Evolutionary conservation across 2,888 invertebrate genomes (phyloP), one percentile per base, ranked within the genome.

Genomic region (Nebria brevicollis): DNA sequence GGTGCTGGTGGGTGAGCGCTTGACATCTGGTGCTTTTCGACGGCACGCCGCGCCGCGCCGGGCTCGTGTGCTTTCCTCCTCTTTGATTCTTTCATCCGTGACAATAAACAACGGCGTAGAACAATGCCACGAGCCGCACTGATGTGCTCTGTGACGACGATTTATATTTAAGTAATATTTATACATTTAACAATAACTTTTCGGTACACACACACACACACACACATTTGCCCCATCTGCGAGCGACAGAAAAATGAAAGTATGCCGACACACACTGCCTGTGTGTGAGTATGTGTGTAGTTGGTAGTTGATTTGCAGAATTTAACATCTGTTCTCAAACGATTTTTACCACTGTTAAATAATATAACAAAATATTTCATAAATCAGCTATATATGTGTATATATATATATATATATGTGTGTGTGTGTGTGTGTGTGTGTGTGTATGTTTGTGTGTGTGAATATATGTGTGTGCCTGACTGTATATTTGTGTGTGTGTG

Each of bases 1-100:
- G 11, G 54, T 54, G 54, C 2, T 34, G 70, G 70, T 34, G 34
- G 26, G 34, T 34, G 70, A 20, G 70, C 70, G 75, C 11, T 64
- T 64, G 75, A 75, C 75, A 75, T 75, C 75, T 75, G 75, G 75
- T 75, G 75, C n/a, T 25, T 20, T 41, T 6, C 15, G 7, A 43
- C 15, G 15, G 74, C 41, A 43, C 43, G 74, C 74, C 54, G 25
- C 1, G 64, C 74, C 41, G 42, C 43, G 74, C 74, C 54, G 25
- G 54, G 64, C 74, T n/a, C 64, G 26, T 43, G 64, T 20, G 54
- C 43, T 15, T 25, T 20, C 75, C 25, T 70, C 26, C 25, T 26
- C 70, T 26, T 25, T 70, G 70, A 70, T 66, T 66, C 74, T 15
- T 41, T 74, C 42, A 74, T 54, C 75, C 75, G 20, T 75, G 75